These are phyloP conservation scores for Diadophis punctatus DNA, from an alignment of 2,113 vertebrate genomes.

Conservation along the genomic window DNA sequence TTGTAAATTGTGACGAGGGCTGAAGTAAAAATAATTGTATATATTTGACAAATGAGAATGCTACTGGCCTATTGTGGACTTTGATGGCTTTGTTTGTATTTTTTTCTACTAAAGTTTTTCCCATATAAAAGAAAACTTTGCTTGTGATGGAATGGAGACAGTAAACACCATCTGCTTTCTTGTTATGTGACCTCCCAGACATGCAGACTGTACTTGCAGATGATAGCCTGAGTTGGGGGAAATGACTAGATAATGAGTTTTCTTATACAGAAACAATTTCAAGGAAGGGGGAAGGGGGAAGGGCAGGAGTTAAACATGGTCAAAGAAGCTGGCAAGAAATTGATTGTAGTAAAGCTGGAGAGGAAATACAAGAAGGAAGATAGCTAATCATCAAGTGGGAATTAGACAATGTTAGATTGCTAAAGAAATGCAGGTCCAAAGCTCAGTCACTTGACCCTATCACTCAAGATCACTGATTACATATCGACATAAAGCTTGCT, in stretches of 20 bases:
- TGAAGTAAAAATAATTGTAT: neutral
- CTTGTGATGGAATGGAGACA: neutral
- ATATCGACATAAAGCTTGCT: neutral
- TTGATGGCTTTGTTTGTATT: neutral
- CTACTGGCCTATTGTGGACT: neutral
- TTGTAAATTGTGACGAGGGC: neutral
- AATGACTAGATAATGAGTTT: neutral
- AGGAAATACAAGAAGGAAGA: neutral
- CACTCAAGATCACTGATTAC: neutral
- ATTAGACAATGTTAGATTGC: neutral
- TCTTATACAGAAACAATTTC: neutral
- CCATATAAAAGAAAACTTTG: neutral
- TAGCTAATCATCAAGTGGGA: neutral
- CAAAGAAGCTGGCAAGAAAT: neutral
- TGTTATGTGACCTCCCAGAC: neutral
- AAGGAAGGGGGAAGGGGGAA: neutral
- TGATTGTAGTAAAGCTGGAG: neutral
- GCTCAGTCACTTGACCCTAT: neutral
- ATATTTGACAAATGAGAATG: neutral
- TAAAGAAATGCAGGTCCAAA: neutral
- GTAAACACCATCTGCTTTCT: neutral
- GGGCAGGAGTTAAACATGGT: neutral
- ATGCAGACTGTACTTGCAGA: neutral
- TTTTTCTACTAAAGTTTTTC: neutral
- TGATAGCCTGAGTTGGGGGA: neutral